Evolutionary conservation across 2,797 vertebrate species (phyloP).

Genomic region (Tinamus major): DNA sequence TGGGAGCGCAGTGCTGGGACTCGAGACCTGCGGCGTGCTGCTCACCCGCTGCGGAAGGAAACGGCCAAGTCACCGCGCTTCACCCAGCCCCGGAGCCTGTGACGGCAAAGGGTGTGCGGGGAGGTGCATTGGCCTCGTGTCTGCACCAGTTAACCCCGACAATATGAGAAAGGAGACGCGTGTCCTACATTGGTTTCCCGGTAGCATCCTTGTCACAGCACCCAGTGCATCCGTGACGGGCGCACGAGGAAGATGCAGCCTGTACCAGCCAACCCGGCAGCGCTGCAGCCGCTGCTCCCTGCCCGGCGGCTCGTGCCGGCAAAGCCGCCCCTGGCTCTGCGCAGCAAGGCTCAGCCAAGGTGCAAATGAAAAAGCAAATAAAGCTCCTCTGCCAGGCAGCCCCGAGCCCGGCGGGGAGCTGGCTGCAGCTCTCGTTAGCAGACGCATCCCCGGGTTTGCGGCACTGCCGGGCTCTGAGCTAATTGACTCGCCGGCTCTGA

Average conservation of each 20-base stretch:
- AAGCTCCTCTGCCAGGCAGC: not conserved
- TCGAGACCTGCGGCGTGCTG: no score
- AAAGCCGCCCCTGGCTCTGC: not conserved
- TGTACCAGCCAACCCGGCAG: not conserved
- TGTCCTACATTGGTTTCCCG: no score
- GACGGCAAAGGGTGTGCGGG: no score
- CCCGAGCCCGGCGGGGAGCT: slow-evolving; percentile 16
- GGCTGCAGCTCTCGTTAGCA: slow-evolving; percentile 34
- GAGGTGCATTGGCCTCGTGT: no score
- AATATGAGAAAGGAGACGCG: no score
- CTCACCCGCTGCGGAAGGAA: no score
- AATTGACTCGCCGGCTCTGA: slow-evolving; percentile 52
- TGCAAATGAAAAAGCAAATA: slow-evolving; percentile 71
- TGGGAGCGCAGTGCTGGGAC: not conserved
- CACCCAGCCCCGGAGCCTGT: no score
- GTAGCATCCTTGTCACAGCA: no score
- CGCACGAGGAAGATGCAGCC: no score
- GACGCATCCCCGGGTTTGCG: slow-evolving; percentile 11
- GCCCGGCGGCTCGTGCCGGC: not conserved
- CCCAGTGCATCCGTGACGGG: no score
- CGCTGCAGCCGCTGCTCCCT: not conserved
- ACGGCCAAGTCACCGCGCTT: no score
- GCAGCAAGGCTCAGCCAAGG: slow-evolving; percentile 47
- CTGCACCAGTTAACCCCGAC: no score
- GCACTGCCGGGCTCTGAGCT: slow-evolving; percentile 44